phyloP scores from a whole-genome alignment of 2,888 invertebrate genomes.

The Habroteleia sp. region DNA sequence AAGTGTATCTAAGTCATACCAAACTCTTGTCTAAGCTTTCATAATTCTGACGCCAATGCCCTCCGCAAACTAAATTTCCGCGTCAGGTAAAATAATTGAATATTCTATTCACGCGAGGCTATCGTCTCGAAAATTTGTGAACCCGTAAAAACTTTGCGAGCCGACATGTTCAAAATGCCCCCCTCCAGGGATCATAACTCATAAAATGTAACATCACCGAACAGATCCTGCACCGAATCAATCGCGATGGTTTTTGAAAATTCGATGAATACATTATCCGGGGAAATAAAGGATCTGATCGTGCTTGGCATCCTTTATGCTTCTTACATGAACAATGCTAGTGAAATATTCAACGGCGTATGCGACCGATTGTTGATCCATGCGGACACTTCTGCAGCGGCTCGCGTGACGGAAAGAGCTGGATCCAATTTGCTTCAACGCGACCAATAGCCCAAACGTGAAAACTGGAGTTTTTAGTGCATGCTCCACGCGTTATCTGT shows the following conservation, averaged over 20 bases:
- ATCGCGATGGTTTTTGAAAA: constrained; percentile 36
- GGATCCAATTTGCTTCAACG: constrained; percentile 46
- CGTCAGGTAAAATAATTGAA: constrained; percentile 22
- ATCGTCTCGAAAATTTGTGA: constrained; percentile 25
- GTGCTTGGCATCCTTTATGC: constrained; percentile 33
- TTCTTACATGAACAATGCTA: constrained; percentile 2
- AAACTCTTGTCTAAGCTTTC: too few relatives aligned
- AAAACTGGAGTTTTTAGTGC: constrained; percentile 7
- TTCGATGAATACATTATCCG: constrained; percentile 56
- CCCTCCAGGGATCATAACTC: constrained; percentile 6
- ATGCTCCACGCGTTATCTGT: constrained; percentile 27
- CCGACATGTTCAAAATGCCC: constrained; percentile 25
- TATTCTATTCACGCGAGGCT: constrained; percentile 30
- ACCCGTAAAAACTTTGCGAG: constrained; percentile 5
- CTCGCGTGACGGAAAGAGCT: constrained; percentile 54
- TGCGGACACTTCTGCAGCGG: constrained; percentile 9
- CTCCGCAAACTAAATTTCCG: too few relatives aligned
- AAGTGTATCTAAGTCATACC: too few relatives aligned
- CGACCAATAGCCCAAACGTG: constrained; percentile 15
- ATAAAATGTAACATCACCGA: constrained; percentile 7
- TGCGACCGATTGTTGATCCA: constrained; percentile 26
- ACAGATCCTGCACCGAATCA: constrained; percentile 33
- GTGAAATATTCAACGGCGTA: constrained; percentile 33
- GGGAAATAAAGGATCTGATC: constrained; percentile 40
- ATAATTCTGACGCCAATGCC: too few relatives aligned